Evolutionary conservation across 2,888 invertebrate species (phyloP).

Genomic region (Amphimallon solstitiale): DNA sequence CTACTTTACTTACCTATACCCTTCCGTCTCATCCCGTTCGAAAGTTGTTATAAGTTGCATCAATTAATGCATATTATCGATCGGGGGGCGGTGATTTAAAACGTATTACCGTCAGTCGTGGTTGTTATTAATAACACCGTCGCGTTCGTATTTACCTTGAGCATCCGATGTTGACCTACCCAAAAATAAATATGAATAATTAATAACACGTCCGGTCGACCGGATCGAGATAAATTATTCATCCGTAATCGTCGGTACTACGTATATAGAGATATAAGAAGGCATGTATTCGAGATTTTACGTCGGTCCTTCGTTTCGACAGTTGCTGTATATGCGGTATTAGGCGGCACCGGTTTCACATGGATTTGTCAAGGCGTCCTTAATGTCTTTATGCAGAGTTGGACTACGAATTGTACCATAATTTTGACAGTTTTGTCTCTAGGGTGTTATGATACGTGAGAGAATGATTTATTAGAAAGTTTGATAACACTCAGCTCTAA

Average conservation of each 20-base stretch:
- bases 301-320: slow-evolving; percentile 2
- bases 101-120: slow-evolving; percentile 22
- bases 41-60: not conserved
- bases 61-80: slow-evolving; percentile 19
- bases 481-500: too few species aligned
- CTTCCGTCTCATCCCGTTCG: not conserved
- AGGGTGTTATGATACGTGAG: too few species aligned
- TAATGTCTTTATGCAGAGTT: too few species aligned
- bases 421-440: too few species aligned
- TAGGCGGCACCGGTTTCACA: not conserved
- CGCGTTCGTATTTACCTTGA: slow-evolving; percentile 17
- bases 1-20: not conserved
- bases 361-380: too few species aligned
- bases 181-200: slow-evolving; percentile 36
- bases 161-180: slow-evolving; percentile 27
- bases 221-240: slow-evolving; percentile 21
- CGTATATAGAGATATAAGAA: too few species aligned
- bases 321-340: slow-evolving; percentile 12
- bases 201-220: slow-evolving; percentile 21
- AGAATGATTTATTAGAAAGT: too few species aligned
- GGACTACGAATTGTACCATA: too few species aligned
- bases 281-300: slow-evolving; percentile 16
- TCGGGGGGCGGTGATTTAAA: slow-evolving; percentile 13
- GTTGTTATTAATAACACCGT: slow-evolving; percentile 26
- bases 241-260: slow-evolving; percentile 1